Evolutionary conservation across 2,797 vertebrate species (phyloP).

Genomic region (Echiichthys vipera): DNA sequence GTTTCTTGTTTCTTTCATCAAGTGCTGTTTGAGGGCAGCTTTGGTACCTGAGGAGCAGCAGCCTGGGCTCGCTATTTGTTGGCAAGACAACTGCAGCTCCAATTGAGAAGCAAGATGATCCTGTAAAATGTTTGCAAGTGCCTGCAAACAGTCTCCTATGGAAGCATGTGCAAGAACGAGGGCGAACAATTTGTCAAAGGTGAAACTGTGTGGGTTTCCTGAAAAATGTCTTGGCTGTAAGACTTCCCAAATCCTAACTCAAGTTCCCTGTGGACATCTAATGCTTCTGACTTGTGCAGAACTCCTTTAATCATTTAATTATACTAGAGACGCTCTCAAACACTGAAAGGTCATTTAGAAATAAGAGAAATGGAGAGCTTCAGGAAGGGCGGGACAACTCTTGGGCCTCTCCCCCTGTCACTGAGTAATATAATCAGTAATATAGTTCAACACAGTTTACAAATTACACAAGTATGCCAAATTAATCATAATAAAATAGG

Average conservation of each 20-base stretch:
- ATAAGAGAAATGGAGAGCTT: background rate
- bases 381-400: background rate
- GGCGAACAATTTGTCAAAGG: background rate
- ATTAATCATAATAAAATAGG: background rate
- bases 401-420: background rate
- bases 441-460: background rate
- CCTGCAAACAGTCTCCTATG: constrained; percentile 4
- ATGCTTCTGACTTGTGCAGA: background rate
- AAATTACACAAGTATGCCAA: background rate
- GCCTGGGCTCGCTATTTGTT: constrained; percentile 8
- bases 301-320: background rate
- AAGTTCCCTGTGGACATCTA: background rate
- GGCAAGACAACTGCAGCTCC: background rate
- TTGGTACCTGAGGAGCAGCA: constrained; percentile 11
- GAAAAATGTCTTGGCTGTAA: background rate
- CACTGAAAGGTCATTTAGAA: background rate
- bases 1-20: constrained; percentile 55
- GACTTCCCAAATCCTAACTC: background rate
- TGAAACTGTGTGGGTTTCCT: constrained; percentile 3
- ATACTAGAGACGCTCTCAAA: background rate
- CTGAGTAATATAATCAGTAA: background rate
- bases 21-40: background rate
- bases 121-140: constrained; percentile 9
- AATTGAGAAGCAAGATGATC: background rate
- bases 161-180: constrained; percentile 9